Base-by-base conservation (phyloP, 1,140 invertebrate genomes). In the Cotesia glomerata region DNA sequence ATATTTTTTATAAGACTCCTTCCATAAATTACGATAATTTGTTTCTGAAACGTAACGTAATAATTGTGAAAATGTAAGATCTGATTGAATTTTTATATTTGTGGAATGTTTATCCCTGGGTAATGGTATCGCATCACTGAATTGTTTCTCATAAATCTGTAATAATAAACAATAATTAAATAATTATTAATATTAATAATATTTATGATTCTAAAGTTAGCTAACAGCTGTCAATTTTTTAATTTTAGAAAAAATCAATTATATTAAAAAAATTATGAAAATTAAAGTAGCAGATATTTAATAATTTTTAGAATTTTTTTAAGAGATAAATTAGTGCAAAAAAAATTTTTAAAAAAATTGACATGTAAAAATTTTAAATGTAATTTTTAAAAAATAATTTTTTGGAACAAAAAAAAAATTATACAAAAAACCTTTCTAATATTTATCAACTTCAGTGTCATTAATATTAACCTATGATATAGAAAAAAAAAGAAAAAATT, bases 11-110 rank as follows among this genome's bases (percentile, higher is more conserved):
- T 93, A 94, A 5, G 92, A 91, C 78, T 94, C 91, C 82, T 95
- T 94, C 94, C 94, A 95, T 66, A 95, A 86, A 84, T 94, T 94
- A 79, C 92, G 91, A 79, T 93, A 93, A 88, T 95, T 95, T 39
- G 90, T 93, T 80, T 93, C 90, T 0, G 92, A 90, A 69, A 95
- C 91, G 88, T 94, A 94, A 79, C 93, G 92, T 13, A 95, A 86
- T 51, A 95, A 87, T 85, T 95, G 93, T 7, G 92, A 89, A 81
- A 92, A 95, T 18, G 92, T 91, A 14, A 95, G 86, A 11, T 93
- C 90, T 13, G 88, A 78, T 70, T 92, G 90, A 52, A 87, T 79
- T 80, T 87, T 90, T 36, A 82, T 85, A 74, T 79, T 79, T 73
- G 87, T 86, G 52, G 85, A 85, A 72, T 89, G 84, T 79, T 90